phyloP scores from a whole-genome alignment of 2,113 vertebrate species.

The Rostratula benghalensis region DNA sequence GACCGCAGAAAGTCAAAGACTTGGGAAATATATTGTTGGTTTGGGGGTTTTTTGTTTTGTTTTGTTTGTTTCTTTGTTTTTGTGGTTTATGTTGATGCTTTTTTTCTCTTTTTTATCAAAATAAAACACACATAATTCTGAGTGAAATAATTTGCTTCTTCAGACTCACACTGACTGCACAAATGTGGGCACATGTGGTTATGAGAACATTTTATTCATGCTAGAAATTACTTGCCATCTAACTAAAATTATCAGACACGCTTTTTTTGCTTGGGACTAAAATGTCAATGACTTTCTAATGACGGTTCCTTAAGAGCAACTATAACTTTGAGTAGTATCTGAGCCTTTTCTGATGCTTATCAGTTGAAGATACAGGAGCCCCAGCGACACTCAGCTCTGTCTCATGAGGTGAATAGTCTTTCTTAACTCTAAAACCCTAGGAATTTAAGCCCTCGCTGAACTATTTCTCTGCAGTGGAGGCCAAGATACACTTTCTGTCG shows the following conservation, averaged over 20 bases:
- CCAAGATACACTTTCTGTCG: background rate
- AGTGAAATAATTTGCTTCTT: background rate
- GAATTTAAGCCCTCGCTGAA: background rate
- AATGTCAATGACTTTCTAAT: background rate
- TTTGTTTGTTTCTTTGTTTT: too few relatives aligned
- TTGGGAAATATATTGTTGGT: background rate
- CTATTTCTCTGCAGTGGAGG: background rate
- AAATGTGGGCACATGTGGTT: background rate
- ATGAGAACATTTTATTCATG: background rate
- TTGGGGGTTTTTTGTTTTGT: too few relatives aligned
- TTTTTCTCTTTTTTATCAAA: background rate
- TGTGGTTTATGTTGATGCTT: fast-evolving
- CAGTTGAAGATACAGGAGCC: background rate
- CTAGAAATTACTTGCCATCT: background rate
- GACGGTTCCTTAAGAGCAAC: background rate
- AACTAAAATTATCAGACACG: background rate
- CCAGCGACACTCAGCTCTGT: background rate
- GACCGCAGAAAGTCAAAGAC: background rate
- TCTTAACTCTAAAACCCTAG: background rate
- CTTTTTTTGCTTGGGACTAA: fast-evolving
- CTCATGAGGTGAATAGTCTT: background rate
- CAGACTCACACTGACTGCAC: background rate
- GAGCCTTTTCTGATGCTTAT: background rate
- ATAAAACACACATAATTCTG: background rate
- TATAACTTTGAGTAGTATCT: background rate